Evolutionary conservation across 1,140 invertebrate species (phyloP), one percentile per base, ranked within the genome.

Genomic region (Andricus grossulariae): DNA sequence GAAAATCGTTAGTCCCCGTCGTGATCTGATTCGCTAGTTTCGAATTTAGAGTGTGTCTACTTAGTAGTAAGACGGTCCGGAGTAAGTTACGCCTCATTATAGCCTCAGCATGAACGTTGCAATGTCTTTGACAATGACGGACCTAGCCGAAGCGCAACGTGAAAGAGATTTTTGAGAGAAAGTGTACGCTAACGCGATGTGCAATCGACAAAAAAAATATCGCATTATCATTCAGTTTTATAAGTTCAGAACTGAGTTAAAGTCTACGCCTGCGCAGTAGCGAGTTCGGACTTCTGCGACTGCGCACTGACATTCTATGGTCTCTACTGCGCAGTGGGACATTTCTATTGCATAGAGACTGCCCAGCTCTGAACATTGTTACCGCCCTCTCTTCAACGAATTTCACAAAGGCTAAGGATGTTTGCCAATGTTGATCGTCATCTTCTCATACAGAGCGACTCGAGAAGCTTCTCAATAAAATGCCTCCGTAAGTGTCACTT

Each of bases 401-500:
- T 50, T 73, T 32, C 4, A 32, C 5, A 32, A 32, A 32, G 25
- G 4, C 25, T 32, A 0, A 32, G 25, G 25, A 32, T 32, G 25
- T 32, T 45, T 45, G 39, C 39, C 39, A 45, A 55, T 19, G 19
- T 55, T 55, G 50, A 73, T 52, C 54, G 74, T 75, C 54, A 77
- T 79, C 70, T 71, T 78, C 18, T 71, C 57, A 76, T 77, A 81
- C 76, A 83, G 71, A 82, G 79, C 80, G 80, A 83, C 82, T 83
- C 80, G 83, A 89, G 81, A 83, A 86, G 88, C 86, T 91, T 91
- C 90, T 91, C 90, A 91, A 91, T 91, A 91, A 91, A 91, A 91
- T 91, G 90, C 90, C 90, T 90, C 89, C 90, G 90, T 89, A 88
- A 72, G 73, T 82, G 80, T 80, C 78, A 77, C 77, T 76, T 82